phyloP scores from a whole-genome alignment of 2,113 vertebrate genomes.

The Struthidea cinerea region DNA sequence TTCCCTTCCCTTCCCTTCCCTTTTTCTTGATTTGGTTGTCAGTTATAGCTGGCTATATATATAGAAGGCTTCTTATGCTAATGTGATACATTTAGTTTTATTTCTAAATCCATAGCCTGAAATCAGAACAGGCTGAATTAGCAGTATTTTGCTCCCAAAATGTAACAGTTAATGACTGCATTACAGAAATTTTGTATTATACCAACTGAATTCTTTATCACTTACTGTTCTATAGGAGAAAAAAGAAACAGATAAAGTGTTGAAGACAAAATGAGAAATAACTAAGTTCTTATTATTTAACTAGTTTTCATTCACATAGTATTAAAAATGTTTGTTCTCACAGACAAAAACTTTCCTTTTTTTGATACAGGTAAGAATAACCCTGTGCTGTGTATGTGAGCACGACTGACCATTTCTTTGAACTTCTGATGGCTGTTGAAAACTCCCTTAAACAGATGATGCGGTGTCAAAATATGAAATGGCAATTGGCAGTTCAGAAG shows the following conservation, averaged over 20 bases:
- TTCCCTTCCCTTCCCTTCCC: background rate
- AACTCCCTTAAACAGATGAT: background rate
- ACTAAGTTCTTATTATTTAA: background rate
- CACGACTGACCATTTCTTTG: background rate
- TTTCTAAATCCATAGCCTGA: slow-evolving; percentile 1
- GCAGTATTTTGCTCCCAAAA: background rate
- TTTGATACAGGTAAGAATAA: background rate
- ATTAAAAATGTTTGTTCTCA: background rate
- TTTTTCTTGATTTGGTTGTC: background rate
- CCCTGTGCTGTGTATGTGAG: background rate
- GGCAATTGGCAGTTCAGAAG: background rate
- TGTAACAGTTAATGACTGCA: background rate
- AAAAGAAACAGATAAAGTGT: accelerated
- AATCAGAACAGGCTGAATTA: slow-evolving; percentile 7
- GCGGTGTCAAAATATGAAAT: accelerated
- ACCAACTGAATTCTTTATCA: background rate
- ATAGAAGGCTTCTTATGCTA: background rate
- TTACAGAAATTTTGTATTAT: background rate
- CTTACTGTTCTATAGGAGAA: background rate
- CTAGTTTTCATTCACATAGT: background rate
- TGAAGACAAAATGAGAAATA: background rate
- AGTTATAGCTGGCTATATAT: background rate
- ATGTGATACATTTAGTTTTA: background rate
- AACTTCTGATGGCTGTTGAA: background rate
- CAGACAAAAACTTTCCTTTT: background rate